Evolutionary conservation across 2,888 invertebrate genomes (phyloP).

Genomic region (Dilophus febrilis): DNA sequence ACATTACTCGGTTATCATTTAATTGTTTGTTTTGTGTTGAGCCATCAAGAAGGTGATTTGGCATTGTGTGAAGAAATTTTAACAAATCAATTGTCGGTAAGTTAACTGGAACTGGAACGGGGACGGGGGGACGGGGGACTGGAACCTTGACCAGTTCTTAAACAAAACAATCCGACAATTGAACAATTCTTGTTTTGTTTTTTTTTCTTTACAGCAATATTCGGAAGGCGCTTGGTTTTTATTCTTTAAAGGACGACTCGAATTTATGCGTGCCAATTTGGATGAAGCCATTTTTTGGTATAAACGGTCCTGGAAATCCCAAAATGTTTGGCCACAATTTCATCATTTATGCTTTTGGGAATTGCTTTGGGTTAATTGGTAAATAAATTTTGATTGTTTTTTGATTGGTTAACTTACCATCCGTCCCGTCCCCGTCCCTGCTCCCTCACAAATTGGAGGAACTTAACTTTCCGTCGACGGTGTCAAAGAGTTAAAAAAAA

Average conservation of each 20-base stretch:
- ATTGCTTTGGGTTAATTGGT: constrained; percentile 78
- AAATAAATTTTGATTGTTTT: constrained; percentile 15
- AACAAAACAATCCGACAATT: neutral
- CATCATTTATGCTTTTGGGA: constrained; percentile 92
- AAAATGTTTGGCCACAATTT: constrained; percentile 76
- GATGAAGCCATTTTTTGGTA: constrained; percentile 57
- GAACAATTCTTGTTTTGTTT: constrained; percentile 4
- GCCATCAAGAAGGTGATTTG: constrained; percentile 64
- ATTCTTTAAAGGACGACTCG: constrained; percentile 74
- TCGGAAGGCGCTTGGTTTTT: constrained; percentile 82
- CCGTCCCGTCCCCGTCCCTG: too few relatives aligned
- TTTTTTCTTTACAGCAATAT: constrained; percentile 40
- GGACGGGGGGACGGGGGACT: too few relatives aligned
- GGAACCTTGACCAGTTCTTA: neutral
- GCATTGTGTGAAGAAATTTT: constrained; percentile 57
- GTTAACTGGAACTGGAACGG: neutral
- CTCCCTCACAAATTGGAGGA: too few relatives aligned
- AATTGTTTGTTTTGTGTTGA: constrained; percentile 66
- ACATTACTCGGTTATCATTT: constrained; percentile 74
- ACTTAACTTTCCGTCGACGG: too few relatives aligned
- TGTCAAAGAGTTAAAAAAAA: too few relatives aligned
- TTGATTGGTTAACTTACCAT: too few relatives aligned
- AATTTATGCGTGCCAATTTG: constrained; percentile 63
- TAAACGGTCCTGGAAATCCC: constrained; percentile 63
- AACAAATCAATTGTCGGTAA: constrained; percentile 47